Evolutionary conservation across 53 echinoderm and acorn worm genomes (phyloP).

Genomic region (Apostichopus leukothele): DNA sequence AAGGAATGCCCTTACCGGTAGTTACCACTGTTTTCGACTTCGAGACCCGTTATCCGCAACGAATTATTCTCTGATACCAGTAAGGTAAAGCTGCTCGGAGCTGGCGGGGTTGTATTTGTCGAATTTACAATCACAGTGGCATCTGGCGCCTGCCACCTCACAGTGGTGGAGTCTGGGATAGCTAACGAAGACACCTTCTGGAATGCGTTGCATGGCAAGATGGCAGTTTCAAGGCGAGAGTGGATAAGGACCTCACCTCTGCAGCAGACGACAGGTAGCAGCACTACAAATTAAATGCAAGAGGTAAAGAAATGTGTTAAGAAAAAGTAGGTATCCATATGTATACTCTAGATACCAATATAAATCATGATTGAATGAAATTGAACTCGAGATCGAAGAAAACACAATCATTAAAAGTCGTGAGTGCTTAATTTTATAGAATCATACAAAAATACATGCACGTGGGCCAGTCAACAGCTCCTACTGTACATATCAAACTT

Average conservation of each 20-base stretch:
- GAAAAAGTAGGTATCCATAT: too few relatives aligned
- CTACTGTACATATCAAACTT: too few relatives aligned
- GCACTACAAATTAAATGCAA: background rate
- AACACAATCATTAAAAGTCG: too few relatives aligned
- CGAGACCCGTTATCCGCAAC: background rate
- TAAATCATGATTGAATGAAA: too few relatives aligned
- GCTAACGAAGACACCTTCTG: background rate
- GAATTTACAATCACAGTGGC: slow-evolving; percentile 9
- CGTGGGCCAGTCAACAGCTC: too few relatives aligned
- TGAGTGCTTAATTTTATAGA: too few relatives aligned
- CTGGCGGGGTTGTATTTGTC: background rate
- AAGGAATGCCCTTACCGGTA: slow-evolving; percentile 6
- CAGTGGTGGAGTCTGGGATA: slow-evolving; percentile 15
- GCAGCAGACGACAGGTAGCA: background rate
- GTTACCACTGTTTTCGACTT: background rate
- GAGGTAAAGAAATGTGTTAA: too few relatives aligned
- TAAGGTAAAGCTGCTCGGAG: background rate
- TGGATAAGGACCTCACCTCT: slow-evolving; percentile 1
- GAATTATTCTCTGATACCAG: background rate
- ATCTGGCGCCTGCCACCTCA: slow-evolving; percentile 10
- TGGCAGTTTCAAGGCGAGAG: slow-evolving; percentile 39
- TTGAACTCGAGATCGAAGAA: too few relatives aligned
- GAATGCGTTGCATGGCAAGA: slow-evolving; percentile 26
- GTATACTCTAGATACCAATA: too few relatives aligned
- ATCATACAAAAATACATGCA: too few relatives aligned